Evolutionary conservation across 2,113 vertebrate species (phyloP).

Genomic region (Eolophus roseicapilla): DNA sequence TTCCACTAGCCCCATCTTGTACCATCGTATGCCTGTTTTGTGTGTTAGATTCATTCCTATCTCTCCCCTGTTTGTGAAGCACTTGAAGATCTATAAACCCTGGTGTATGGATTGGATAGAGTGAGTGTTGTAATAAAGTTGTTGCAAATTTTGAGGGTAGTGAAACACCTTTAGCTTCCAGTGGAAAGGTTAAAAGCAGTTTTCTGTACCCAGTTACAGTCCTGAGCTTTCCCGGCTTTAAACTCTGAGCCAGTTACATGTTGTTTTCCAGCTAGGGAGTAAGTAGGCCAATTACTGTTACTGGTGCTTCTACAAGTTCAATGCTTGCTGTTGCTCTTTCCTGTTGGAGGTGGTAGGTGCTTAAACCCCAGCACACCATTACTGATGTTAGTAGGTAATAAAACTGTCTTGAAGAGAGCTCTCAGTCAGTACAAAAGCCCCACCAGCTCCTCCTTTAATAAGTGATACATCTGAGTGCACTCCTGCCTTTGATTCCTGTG

Average conservation of each 20-base stretch:
- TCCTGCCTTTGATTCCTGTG: background rate
- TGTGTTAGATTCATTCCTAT: background rate
- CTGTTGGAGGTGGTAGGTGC: background rate
- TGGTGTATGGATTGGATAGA: background rate
- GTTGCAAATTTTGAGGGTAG: background rate
- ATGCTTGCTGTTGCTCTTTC: background rate
- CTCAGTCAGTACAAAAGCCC: background rate
- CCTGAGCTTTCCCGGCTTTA: background rate
- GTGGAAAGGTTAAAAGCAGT: background rate
- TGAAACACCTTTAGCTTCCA: background rate
- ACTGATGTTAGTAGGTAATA: background rate
- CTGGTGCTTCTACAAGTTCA: background rate
- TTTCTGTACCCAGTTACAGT: background rate
- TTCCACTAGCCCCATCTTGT: background rate
- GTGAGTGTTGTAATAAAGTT: background rate
- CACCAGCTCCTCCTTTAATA: background rate
- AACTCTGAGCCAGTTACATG: background rate
- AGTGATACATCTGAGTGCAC: background rate
- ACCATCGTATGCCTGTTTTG: fast-evolving
- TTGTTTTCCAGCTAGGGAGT: background rate
- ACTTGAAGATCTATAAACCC: background rate
- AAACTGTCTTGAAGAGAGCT: background rate
- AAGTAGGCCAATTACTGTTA: background rate
- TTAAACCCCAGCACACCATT: background rate
- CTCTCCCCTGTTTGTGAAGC: background rate